phyloP scores from a whole-genome alignment of 2,888 invertebrate genomes.

The Lydus trimaculatus region DNA sequence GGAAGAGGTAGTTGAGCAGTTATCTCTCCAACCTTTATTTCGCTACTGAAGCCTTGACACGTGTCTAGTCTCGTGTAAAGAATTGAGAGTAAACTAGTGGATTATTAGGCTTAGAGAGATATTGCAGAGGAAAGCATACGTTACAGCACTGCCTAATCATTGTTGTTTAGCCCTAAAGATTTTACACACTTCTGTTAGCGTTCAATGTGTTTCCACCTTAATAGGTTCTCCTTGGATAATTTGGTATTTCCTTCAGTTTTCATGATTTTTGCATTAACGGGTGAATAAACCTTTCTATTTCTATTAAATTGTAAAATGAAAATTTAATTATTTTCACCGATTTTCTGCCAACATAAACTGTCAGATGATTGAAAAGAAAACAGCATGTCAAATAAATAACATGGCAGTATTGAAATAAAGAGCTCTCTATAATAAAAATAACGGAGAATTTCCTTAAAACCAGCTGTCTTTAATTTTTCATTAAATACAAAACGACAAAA shows the following conservation, averaged over 20 bases:
- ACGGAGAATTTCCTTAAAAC: background rate
- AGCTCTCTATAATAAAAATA: background rate
- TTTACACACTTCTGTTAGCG: too few relatives aligned
- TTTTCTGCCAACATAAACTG: slow-evolving; percentile 3
- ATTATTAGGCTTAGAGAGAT: too few relatives aligned
- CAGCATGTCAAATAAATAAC: slow-evolving; percentile 4
- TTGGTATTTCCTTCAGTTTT: background rate
- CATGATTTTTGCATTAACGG: background rate
- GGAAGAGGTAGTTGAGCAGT: too few relatives aligned
- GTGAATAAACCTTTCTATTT: background rate
- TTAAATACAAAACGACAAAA: background rate
- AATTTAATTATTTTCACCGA: background rate
- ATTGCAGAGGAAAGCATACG: too few relatives aligned
- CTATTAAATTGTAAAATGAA: background rate
- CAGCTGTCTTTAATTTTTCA: background rate
- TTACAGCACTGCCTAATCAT: too few relatives aligned
- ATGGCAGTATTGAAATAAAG: background rate
- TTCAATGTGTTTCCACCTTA: too few relatives aligned
- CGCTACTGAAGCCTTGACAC: too few relatives aligned
- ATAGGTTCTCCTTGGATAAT: too few relatives aligned
- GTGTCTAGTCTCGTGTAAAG: too few relatives aligned
- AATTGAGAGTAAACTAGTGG: too few relatives aligned
- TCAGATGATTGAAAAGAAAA: background rate
- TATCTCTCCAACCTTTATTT: too few relatives aligned
- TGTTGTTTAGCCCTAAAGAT: too few relatives aligned